Evolutionary conservation across 2,797 vertebrate species (phyloP).

Genomic region (Atherinosoma microstoma): DNA sequence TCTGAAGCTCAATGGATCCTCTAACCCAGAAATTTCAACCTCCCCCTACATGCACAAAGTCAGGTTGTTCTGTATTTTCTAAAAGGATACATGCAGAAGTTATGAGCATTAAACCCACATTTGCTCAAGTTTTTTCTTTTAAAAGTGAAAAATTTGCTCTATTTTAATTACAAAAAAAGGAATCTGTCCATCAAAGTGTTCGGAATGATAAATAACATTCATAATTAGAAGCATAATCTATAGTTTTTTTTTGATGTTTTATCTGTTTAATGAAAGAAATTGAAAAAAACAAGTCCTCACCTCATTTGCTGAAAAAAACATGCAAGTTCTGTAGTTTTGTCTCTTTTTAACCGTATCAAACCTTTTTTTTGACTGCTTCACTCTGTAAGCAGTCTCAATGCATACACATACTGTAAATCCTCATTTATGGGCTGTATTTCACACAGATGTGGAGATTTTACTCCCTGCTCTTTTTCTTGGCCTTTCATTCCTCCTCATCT

Average conservation of each 20-base stretch:
- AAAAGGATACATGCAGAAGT: neutral
- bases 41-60: constrained; percentile 30
- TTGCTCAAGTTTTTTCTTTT: neutral
- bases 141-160: neutral
- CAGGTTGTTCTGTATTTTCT: constrained; percentile 18
- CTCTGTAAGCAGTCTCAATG: no score
- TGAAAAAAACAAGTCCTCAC: neutral
- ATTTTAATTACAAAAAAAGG: neutral
- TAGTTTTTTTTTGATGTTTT: neutral
- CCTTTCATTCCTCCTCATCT: neutral
- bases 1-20: constrained; percentile 57
- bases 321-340: neutral
- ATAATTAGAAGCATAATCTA: no score
- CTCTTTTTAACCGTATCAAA: neutral
- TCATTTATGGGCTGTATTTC: neutral
- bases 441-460: neutral
- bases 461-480: neutral
- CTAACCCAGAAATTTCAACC: constrained; percentile 63
- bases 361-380: no score
- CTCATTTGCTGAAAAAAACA: neutral
- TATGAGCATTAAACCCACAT: neutral
- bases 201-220: neutral
- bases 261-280: neutral
- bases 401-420: neutral
- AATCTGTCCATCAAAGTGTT: neutral